A percentile compares a stretch with the other conserved stretches of the same genome.
Conservation (phyloP, 2,888 invertebrate species). For the Agrochola macilenta region DNA sequence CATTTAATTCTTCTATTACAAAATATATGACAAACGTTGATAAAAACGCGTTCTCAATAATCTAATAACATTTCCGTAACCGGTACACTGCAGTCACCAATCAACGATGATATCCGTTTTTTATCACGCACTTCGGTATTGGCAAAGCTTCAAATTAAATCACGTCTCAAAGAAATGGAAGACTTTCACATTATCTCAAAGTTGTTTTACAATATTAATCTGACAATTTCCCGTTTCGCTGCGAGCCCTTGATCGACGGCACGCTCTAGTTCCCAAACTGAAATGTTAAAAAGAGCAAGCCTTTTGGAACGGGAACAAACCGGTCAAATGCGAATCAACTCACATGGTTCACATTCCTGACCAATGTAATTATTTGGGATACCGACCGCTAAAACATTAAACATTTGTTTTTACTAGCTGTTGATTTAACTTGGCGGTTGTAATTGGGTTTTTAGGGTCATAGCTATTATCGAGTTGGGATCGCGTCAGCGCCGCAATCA, state of each 20-base stretch:
- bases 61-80: slow-evolving; percentile 56
- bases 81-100: slow-evolving; percentile 51
- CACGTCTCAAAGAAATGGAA: slow-evolving; percentile 63
- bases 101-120: slow-evolving; percentile 60
- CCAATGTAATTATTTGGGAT: slow-evolving; percentile 57
- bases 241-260: slow-evolving; percentile 66
- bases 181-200: slow-evolving; percentile 66
- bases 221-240: slow-evolving; percentile 57
- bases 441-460: slow-evolving; percentile 53
- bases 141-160: slow-evolving; percentile 67
- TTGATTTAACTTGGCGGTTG: slow-evolving; percentile 42
- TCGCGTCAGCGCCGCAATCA: slow-evolving; percentile 27
- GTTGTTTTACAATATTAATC: slow-evolving; percentile 65
- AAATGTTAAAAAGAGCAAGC: slow-evolving; percentile 75
- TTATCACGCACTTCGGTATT: slow-evolving; percentile 58
- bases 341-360: slow-evolving; percentile 45
- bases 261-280: slow-evolving; percentile 83
- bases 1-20: slow-evolving; percentile 49
- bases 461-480: slow-evolving; percentile 34
- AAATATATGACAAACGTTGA: slow-evolving; percentile 50
- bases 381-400: slow-evolving; percentile 49
- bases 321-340: slow-evolving; percentile 56
- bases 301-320: slow-evolving; percentile 74
- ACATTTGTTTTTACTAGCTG: slow-evolving; percentile 33
- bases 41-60: slow-evolving; percentile 53